Base-by-base conservation (phyloP, 2,113 vertebrate species). In the Periophthalmus modestus region DNA sequence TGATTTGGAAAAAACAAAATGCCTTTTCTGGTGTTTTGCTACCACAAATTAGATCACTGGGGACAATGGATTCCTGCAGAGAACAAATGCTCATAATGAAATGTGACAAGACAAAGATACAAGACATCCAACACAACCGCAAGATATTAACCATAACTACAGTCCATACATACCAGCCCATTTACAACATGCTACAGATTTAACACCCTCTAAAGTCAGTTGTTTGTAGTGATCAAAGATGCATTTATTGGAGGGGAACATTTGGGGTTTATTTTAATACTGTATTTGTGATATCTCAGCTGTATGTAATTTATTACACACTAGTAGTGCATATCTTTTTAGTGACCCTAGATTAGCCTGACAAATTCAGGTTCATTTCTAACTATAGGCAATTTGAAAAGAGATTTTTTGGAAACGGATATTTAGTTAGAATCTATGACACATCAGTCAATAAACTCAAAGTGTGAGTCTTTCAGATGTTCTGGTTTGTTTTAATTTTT, bases 31-130 rank as follows among this genome's bases (percentile, higher is more conserved):
- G 24, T 24, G 36, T 69, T 66, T 14, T 39, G 43, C 24, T 33
- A 68, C 74, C 79, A 66, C 82, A 83, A 75, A 77, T 21, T 54
- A 69, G 73, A 78, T 70, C 71, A 67, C 15, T 2, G 54, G 72
- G 71, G 77, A 82, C 73, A 86, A 81, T 70, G 66, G 71, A 70
- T 84, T 86, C 76, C 75, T 68, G 58, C 6, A 80, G 70, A 85
- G 75, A 68, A 82, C 69, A 82, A 79, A 73, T 36, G 16, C 72
- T 57, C 62, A 1, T 5, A 73, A 83, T 39, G 73, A 54, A 74
- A 34, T 13, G 10, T 71, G 68, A 77, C 36, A 81, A 34, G 72
- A 75, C 24, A 80, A 72, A 81, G 50, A 81, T 36, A 48, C 67
- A 66, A 78, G 78, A 79, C 34, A 79, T 76, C 52, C 21, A 74